Conservation (phyloP, 2,797 vertebrate genomes). For the Bovichtus diacanthus region DNA sequence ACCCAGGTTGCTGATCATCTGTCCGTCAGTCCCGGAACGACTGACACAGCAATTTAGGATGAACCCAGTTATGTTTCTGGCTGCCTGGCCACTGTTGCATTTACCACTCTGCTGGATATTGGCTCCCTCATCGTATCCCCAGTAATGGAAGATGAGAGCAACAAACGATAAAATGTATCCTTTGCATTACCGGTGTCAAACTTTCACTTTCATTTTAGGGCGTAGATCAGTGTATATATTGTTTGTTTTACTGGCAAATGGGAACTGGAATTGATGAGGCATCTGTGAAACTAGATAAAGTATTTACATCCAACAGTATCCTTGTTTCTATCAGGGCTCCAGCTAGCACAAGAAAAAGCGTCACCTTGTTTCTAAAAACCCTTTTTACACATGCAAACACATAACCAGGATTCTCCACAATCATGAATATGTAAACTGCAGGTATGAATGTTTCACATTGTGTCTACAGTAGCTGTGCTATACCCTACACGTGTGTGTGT, state of each 20-base stretch:
- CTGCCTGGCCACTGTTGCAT: constrained; percentile 9
- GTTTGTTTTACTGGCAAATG: background rate
- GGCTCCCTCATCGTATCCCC: constrained; percentile 3
- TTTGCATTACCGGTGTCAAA: background rate
- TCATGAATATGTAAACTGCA: background rate
- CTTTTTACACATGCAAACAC: background rate
- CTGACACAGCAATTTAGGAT: background rate
- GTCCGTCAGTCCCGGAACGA: background rate
- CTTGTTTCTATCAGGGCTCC: background rate
- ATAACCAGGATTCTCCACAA: background rate
- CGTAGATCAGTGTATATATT: background rate
- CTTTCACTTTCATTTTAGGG: constrained; percentile 5
- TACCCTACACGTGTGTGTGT: background rate
- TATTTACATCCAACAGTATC: background rate
- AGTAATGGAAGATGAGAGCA: constrained; percentile 16
- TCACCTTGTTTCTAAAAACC: constrained; percentile 3
- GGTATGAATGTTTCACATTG: background rate
- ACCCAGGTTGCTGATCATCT: constrained; percentile 9
- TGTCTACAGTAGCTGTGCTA: background rate
- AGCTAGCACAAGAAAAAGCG: background rate
- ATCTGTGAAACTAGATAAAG: background rate
- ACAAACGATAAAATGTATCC: background rate
- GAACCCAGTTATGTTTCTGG: constrained; percentile 5
- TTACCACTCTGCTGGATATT: constrained; percentile 10
- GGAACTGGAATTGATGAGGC: background rate